phyloP scores from a whole-genome alignment of 2,113 vertebrate genomes.

The Pitta sordida region DNA sequence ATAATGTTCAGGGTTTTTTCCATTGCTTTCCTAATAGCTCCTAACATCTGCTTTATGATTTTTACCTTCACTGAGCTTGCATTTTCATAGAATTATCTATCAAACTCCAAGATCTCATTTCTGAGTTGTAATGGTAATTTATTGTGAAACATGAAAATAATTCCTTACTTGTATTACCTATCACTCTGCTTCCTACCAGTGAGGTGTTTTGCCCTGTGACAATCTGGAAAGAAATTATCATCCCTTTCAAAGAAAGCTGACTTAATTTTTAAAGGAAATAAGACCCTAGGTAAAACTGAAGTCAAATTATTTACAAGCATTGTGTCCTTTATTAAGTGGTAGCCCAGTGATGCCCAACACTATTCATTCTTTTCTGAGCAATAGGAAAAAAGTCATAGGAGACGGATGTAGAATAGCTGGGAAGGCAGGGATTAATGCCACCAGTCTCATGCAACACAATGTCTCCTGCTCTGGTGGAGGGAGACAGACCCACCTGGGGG shows the following conservation, averaged over 20 bases:
- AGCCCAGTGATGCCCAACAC: background rate
- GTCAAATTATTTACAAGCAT: background rate
- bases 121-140: background rate
- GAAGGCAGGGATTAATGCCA: background rate
- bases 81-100: background rate
- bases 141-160: background rate
- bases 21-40: background rate
- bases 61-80: background rate
- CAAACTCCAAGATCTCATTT: background rate
- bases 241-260: background rate
- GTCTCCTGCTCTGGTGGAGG: background rate
- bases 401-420: background rate
- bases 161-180: background rate
- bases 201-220: background rate
- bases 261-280: background rate
- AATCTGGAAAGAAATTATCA: background rate
- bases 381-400: background rate
- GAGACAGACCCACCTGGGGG: background rate
- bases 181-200: background rate
- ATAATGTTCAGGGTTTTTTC: background rate
- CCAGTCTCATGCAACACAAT: accelerated
- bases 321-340: background rate
- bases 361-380: background rate
- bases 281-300: background rate
- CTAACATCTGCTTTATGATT: background rate